Base-by-base conservation (phyloP, 2,113 vertebrate genomes). In the Archocentrus centrarchus region DNA sequence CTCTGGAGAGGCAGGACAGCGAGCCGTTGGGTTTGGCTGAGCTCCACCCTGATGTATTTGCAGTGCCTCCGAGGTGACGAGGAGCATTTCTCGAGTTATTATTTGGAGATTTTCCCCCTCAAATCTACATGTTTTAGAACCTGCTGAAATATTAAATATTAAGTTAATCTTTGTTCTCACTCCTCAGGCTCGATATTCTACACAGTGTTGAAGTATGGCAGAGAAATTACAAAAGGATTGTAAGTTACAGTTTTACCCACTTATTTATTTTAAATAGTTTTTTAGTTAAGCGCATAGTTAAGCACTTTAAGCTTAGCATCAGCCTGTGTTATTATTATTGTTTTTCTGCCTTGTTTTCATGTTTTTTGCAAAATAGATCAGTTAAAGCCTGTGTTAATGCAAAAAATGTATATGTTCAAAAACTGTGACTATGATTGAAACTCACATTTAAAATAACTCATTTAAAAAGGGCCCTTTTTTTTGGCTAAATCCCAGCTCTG, bases 11-110 rank as follows among this genome's bases (percentile, higher is more conserved):
- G 10, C 89, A 24, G 18, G 94, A 96, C 11, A 81, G 91, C 22
- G 95, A 96, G 59, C 95, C 91, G 0, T 22, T 95, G 53, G 97
- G 97, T 15, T 22, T 97, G 66, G 86, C 96, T 3, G 95, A 98
- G 24, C 95, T 99, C 39, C 98, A 98, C 86, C 97, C 97, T 0
- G 97, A 98, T 3, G 96, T 99, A 17, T 99, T 98, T 30, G 95
- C 96, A 0, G 96, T 96, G 5, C 91, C 79, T 47, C 96, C 97
- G 27, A 96, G 97, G 97, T 98, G 82, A 92, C 58, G 47, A 2
- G 3, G 13, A n/a, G 9, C 4, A 1, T 14, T n/a, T 75, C 10
- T n/a, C 15, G 0, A n/a, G 30, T 8, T 27, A 1, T 13, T 2
- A 18, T 55, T 57, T 14, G 3, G 13, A 27, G 39, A 24, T 44